Conservation (phyloP, 2,797 vertebrate genomes). For the Coregonus sp. region DNA sequence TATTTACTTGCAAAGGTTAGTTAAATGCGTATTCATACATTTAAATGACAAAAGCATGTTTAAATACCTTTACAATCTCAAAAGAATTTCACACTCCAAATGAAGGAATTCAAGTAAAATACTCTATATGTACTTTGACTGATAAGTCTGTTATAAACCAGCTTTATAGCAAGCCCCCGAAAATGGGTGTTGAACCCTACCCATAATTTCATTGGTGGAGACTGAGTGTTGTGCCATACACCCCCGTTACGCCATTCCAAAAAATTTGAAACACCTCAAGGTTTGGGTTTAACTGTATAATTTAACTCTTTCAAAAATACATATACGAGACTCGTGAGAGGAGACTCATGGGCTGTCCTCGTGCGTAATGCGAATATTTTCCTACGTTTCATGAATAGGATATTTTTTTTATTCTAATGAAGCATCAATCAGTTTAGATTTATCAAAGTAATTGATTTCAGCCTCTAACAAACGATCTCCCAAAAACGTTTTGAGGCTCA, state of each 20-base stretch:
- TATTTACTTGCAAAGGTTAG: neutral
- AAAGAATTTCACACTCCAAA: constrained; percentile 12
- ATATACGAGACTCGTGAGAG: neutral
- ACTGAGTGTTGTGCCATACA: constrained; percentile 73
- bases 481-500: no score
- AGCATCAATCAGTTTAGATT: no score
- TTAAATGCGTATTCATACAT: neutral
- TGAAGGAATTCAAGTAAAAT: constrained; percentile 25
- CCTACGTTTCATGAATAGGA: neutral
- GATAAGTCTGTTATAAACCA: constrained; percentile 24
- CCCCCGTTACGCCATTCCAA: constrained; percentile 71
- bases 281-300: constrained; percentile 6
- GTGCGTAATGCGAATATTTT: constrained; percentile 11
- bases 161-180: constrained; percentile 74
- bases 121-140: constrained; percentile 3
- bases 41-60: neutral
- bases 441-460: no score
- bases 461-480: no score
- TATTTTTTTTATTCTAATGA: no score
- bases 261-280: constrained; percentile 51
- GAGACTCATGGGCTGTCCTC: neutral
- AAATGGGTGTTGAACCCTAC: constrained; percentile 76
- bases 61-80: constrained; percentile 20
- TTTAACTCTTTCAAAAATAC: constrained; percentile 19
- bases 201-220: constrained; percentile 82